Evolutionary conservation across 1,140 invertebrate genomes (phyloP).

Genomic region (Diploscapter pachys): DNA sequence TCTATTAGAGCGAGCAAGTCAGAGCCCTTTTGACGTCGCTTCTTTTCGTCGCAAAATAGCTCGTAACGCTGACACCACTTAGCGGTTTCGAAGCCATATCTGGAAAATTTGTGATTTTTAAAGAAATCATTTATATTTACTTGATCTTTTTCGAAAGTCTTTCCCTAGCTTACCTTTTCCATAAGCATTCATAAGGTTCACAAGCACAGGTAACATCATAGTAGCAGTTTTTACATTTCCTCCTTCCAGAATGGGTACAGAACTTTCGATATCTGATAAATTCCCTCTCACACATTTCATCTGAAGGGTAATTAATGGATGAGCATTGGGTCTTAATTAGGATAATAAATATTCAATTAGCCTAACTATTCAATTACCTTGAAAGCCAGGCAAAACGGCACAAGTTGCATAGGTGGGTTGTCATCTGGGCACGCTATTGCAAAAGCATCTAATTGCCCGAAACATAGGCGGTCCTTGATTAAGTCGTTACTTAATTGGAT

Average conservation of each 20-base stretch:
- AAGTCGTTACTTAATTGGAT: constrained; percentile 2
- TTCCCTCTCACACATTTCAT: constrained; percentile 25
- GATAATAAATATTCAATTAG: neutral
- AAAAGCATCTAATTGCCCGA: constrained; percentile 31
- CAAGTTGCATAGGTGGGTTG: constrained; percentile 23
- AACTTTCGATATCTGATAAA: constrained; percentile 17
- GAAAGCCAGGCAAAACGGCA: constrained; percentile 27
- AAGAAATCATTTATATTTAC: neutral
- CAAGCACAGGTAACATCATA: constrained; percentile 27
- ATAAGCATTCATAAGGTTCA: constrained; percentile 26
- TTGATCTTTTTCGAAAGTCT: too few relatives aligned
- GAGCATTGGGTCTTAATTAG: constrained; percentile 25
- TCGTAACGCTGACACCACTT: constrained; percentile 31
- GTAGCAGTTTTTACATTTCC: constrained; percentile 21
- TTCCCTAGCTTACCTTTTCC: constrained; percentile 4
- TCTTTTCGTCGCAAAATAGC: constrained; percentile 23
- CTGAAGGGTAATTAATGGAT: constrained; percentile 19
- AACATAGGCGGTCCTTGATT: constrained; percentile 27
- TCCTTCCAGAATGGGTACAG: constrained; percentile 19
- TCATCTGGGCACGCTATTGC: constrained; percentile 31
- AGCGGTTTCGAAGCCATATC: constrained; percentile 32
- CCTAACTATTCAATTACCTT: constrained; percentile 12
- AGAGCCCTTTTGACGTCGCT: constrained; percentile 21
- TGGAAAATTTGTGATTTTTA: neutral
- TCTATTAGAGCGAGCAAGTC: constrained; percentile 28